These are phyloP conservation scores for Coranthus polyacanthus DNA, from an alignment of 2,797 vertebrate genomes.

Conservation along the genomic window DNA sequence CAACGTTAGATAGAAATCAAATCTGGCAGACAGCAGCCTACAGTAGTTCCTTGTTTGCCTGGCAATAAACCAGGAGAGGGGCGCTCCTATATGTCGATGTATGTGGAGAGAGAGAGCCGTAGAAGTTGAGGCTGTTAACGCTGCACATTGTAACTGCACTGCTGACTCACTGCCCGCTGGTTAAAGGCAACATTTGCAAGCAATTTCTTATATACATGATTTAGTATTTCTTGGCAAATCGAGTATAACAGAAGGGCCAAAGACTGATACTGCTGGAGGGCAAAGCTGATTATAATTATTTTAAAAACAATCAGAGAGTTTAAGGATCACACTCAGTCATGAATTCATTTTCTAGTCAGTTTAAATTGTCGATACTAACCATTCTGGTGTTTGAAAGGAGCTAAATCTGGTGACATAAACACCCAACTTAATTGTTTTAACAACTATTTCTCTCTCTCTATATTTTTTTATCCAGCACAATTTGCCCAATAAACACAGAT, in stretches of 20 bases:
- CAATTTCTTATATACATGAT: constrained; percentile 67
- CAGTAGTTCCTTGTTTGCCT: constrained; percentile 34
- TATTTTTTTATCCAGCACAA: too few relatives aligned
- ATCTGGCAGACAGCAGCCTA: constrained; percentile 40
- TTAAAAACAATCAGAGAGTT: constrained; percentile 56
- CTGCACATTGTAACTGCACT: constrained; percentile 11
- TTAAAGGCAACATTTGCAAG: constrained; percentile 72
- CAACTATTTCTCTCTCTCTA: too few relatives aligned
- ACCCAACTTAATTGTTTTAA: neutral
- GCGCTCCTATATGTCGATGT: constrained; percentile 39
- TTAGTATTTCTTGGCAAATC: constrained; percentile 67
- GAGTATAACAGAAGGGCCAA: constrained; percentile 41
- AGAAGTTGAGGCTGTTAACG: constrained; percentile 42
- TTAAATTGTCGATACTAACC: constrained; percentile 21
- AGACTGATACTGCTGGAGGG: constrained; percentile 47
- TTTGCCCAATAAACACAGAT: too few relatives aligned
- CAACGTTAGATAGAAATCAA: constrained; percentile 24
- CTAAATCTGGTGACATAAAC: constrained; percentile 14
- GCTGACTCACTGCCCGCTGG: constrained; percentile 21
- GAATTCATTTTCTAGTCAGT: constrained; percentile 34
- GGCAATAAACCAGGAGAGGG: constrained; percentile 28
- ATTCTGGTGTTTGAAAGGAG: neutral
- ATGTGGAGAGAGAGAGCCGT: constrained; percentile 2
- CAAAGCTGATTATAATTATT: constrained; percentile 68
- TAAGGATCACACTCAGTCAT: constrained; percentile 49